Conservation (phyloP, 2,797 vertebrate species). For the Hypotaenidia philippensis region DNA sequence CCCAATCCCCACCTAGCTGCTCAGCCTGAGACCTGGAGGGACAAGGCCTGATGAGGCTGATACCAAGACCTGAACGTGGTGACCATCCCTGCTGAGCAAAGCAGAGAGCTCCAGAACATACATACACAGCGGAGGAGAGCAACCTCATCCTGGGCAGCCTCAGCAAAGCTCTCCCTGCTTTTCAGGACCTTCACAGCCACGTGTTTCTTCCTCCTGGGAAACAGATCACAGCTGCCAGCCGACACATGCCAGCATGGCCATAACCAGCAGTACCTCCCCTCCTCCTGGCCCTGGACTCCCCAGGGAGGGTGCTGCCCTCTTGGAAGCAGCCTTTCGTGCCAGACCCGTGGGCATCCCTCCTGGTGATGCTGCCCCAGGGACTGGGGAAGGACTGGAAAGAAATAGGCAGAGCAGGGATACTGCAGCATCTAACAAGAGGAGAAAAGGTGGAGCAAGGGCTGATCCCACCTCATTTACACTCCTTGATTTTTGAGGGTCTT, state of each 20-base stretch:
- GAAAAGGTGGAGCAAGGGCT: not conserved
- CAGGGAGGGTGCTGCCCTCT: not conserved
- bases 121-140: slow-evolving; percentile 84
- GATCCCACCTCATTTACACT: not conserved
- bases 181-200: slow-evolving; percentile 90
- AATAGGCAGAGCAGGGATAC: not conserved
- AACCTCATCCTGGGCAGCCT: slow-evolving; percentile 86
- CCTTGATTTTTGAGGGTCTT: not conserved
- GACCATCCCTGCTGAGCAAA: not conserved
- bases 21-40: not conserved
- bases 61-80: not conserved
- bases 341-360: not conserved
- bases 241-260: rapidly evolving
- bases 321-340: rapidly evolving
- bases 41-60: not conserved
- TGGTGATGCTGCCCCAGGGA: not conserved
- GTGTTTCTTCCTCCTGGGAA: slow-evolving; percentile 71
- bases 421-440: not conserved
- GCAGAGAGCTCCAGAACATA: not conserved
- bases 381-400: not conserved
- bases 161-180: slow-evolving; percentile 82
- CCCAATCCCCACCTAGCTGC: not conserved
- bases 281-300: not conserved
- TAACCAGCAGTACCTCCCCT: not conserved
- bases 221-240: not conserved